A percentile compares a stretch with the other conserved stretches of the same genome.
phyloP scores from a whole-genome alignment of 2,888 invertebrate genomes.

The Caradrina kadenii region DNA sequence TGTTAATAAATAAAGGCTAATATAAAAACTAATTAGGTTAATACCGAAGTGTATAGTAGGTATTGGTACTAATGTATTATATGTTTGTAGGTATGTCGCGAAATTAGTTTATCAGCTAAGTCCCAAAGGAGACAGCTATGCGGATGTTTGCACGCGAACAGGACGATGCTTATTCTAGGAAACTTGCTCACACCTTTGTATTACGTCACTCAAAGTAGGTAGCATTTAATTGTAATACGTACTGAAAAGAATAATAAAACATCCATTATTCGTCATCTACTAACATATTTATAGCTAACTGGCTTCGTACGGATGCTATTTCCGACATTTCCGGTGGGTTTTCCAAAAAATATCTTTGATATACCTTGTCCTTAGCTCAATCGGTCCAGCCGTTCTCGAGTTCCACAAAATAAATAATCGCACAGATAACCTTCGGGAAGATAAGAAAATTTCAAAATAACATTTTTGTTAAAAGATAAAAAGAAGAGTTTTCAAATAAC shows the following conservation, averaged over 20 bases:
- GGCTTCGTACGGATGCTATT: no score
- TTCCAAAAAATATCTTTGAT: no score
- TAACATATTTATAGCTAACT: no score
- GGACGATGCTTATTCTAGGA: conserved; percentile 29
- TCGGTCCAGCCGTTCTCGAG: no score
- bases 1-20: conserved; percentile 61
- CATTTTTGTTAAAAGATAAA: not conserved
- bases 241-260: not conserved
- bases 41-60: conserved; percentile 63
- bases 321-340: no score
- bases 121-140: conserved; percentile 61
- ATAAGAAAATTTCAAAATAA: not conserved
- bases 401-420: no score
- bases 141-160: conserved; percentile 63
- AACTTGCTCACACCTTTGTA: conserved; percentile 45
- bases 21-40: conserved; percentile 74
- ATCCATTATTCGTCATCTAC: no score
- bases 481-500: conserved; percentile 9
- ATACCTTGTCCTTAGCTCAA: no score
- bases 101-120: conserved; percentile 69
- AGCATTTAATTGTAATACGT: not conserved
- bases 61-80: conserved; percentile 53
- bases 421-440: not conserved
- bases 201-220: conserved; percentile 41
- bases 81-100: conserved; percentile 54